These are phyloP conservation scores for Psettodes erumei DNA, from an alignment of 2,113 vertebrate species.

Conservation along the genomic window DNA sequence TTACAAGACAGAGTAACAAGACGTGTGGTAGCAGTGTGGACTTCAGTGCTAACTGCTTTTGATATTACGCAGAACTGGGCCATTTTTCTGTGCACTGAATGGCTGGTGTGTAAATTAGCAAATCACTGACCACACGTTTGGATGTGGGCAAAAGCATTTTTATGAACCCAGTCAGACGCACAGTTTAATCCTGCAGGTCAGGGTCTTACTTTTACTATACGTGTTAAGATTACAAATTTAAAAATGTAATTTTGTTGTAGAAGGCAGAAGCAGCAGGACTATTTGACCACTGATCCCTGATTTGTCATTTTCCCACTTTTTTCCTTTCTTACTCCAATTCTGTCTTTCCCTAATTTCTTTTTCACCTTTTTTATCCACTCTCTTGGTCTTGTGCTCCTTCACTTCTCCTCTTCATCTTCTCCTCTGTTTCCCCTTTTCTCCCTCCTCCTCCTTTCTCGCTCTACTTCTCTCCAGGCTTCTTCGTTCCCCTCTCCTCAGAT, in stretches of 20 bases:
- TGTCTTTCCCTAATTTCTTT: background rate
- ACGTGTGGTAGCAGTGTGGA: too few species aligned
- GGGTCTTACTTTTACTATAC: background rate
- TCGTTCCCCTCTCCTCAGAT: conserved; percentile 30
- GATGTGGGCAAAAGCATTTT: background rate
- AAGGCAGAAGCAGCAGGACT: background rate
- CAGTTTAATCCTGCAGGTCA: background rate
- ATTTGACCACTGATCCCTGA: background rate
- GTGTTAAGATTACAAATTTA: background rate
- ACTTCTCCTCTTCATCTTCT: background rate
- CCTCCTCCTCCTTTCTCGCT: background rate
- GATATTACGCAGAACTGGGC: too few species aligned
- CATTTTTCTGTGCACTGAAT: too few species aligned
- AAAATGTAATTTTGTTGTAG: background rate
- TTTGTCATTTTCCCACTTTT: background rate
- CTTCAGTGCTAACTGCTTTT: too few species aligned
- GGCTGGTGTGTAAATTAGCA: too few species aligned
- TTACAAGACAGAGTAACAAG: too few species aligned
- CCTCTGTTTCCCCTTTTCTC: background rate
- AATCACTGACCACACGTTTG: too few species aligned
- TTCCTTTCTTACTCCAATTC: background rate
- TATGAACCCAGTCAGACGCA: background rate
- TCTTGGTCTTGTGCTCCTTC: too few species aligned
- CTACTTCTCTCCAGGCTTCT: conserved; percentile 12
- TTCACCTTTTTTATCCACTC: background rate